Evolutionary conservation across 2,113 vertebrate genomes (phyloP).

Genomic region (Rhynchomys soricoides): DNA sequence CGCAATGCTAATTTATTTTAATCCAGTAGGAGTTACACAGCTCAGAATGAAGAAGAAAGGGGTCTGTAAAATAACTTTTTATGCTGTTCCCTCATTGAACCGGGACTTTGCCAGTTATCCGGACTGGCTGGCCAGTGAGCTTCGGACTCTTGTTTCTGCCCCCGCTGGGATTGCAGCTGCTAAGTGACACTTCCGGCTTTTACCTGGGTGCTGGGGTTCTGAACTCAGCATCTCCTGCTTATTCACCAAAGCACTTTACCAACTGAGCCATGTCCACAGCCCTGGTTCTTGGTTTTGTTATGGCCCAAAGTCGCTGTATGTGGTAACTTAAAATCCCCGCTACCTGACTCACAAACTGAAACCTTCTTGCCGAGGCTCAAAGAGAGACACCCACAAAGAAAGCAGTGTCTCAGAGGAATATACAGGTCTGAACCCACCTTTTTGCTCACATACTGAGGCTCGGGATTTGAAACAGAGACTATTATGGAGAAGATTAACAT

Average conservation of each 20-base stretch:
- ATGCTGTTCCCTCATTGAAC: no score
- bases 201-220: neutral
- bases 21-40: neutral
- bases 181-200: neutral
- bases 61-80: neutral
- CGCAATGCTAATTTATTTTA: constrained; percentile 14
- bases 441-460: neutral
- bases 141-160: neutral
- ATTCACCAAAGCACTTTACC: neutral
- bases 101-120: neutral
- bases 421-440: neutral
- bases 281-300: neutral
- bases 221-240: neutral
- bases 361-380: neutral
- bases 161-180: neutral
- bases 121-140: neutral
- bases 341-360: neutral
- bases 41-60: constrained; percentile 4
- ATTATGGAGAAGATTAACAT: constrained; percentile 43
- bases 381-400: neutral
- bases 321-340: neutral
- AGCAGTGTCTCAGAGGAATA: neutral
- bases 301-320: neutral
- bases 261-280: neutral
- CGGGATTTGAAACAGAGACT: constrained; percentile 39